Evolutionary conservation across 2,113 vertebrate genomes (phyloP).

Genomic region (Phasianus colchicus): DNA sequence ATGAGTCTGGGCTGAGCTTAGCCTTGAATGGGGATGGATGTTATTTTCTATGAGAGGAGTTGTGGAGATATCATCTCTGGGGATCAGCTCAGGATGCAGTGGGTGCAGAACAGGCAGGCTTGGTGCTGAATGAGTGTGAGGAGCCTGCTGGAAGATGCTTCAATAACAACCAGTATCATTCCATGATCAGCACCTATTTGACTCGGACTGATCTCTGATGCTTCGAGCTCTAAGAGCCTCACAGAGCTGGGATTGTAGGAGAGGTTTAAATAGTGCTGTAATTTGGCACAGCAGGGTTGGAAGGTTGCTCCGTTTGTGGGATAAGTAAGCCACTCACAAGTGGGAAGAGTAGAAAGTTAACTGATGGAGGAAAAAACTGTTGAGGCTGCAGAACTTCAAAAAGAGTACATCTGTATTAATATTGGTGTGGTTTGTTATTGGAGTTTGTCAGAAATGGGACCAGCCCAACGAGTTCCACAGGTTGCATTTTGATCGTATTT

Average conservation of each 20-base stretch:
- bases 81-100: not conserved
- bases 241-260: not conserved
- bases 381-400: not conserved
- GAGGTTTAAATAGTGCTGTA: not conserved
- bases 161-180: not conserved
- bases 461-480: not conserved
- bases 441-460: not conserved
- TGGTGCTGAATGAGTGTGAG: not conserved
- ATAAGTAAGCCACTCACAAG: not conserved
- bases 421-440: not conserved
- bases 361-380: not conserved
- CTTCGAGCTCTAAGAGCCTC: not conserved
- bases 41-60: not conserved
- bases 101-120: not conserved
- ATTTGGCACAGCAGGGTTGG: not conserved
- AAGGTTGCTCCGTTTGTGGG: not conserved
- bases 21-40: not conserved
- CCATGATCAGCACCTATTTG: not conserved
- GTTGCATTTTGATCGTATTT: not conserved
- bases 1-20: not conserved
- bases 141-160: not conserved
- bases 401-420: not conserved
- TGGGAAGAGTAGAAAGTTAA: not conserved
- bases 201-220: not conserved
- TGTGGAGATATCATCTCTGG: not conserved